phyloP scores from a whole-genome alignment of 1,140 invertebrate genomes.

The Coenobita brevimanus region DNA sequence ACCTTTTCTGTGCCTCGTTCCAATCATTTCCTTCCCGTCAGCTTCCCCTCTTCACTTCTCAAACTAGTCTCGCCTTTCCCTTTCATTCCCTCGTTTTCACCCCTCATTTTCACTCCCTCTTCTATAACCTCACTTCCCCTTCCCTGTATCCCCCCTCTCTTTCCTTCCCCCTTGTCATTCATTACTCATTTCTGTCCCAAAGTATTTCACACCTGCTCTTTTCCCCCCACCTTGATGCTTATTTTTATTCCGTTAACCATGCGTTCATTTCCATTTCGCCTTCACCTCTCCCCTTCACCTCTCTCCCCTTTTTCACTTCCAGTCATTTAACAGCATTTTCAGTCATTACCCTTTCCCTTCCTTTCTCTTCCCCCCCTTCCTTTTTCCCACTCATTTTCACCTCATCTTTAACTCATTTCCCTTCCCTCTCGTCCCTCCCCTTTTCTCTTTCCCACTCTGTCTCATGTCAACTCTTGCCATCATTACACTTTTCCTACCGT shows the following conservation, averaged over 20 bases:
- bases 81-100: neutral
- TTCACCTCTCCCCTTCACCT: neutral
- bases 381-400: neutral
- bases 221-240: neutral
- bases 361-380: neutral
- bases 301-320: neutral
- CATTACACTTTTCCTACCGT: too few species aligned
- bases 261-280: neutral
- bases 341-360: too few species aligned
- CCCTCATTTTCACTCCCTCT: neutral
- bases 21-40: neutral
- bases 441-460: too few species aligned
- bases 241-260: neutral
- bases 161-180: neutral
- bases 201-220: neutral
- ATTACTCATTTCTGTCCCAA: neutral
- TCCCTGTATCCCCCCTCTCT: neutral
- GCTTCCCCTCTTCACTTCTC: slow-evolving; percentile 4
- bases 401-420: too few species aligned
- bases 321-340: neutral
- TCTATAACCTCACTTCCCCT: neutral
- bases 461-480: too few species aligned
- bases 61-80: too few species aligned
- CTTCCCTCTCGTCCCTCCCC: too few species aligned
- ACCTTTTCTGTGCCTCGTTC: neutral